Conservation (phyloP, 2,797 vertebrate genomes). For the Cheirogaleus major region DNA sequence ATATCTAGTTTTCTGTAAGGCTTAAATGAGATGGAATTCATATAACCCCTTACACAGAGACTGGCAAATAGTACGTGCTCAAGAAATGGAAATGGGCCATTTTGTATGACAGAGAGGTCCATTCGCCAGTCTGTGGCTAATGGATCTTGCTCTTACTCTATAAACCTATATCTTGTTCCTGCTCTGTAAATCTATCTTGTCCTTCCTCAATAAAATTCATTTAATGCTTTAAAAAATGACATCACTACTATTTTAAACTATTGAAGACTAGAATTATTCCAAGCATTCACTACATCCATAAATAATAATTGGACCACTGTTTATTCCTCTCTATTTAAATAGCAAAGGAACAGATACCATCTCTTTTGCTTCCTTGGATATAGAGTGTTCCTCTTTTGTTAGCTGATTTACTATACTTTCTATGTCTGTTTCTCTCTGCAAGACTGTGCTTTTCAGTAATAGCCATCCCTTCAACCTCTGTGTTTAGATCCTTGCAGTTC, state of each 20-base stretch:
- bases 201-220: no score
- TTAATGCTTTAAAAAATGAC: no score
- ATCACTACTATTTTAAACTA: fast-evolving
- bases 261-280: background rate
- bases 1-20: background rate
- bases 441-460: background rate
- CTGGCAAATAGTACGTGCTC: background rate
- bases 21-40: background rate
- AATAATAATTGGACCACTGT: no score
- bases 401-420: background rate
- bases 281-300: no score
- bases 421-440: background rate
- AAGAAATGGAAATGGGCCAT: no score
- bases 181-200: no score
- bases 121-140: no score
- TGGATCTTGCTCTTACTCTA: no score
- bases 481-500: background rate
- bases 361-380: background rate
- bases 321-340: background rate
- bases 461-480: fast-evolving
- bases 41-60: background rate
- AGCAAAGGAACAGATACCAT: no score
- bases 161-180: no score
- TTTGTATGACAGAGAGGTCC: no score
- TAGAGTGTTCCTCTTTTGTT: background rate